These are phyloP conservation scores for Sapayoa aenigma DNA, from an alignment of 2,113 vertebrate genomes.

Conservation along the genomic window DNA sequence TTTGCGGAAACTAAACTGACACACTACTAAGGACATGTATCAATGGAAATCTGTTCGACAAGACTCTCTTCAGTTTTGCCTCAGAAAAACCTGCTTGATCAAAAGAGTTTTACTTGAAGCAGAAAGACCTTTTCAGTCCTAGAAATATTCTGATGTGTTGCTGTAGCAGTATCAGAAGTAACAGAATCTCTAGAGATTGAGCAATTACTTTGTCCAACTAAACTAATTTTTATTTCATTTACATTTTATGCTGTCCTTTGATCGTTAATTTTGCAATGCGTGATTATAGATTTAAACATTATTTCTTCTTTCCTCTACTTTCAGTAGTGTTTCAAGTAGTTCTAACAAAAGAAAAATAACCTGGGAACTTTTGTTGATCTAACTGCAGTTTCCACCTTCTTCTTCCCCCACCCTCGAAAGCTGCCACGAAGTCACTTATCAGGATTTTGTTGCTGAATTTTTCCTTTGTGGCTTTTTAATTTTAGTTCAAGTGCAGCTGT, in stretches of 20 bases:
- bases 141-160: neutral
- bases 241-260: neutral
- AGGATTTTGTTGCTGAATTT: neutral
- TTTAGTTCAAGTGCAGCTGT: slow-evolving; percentile 48
- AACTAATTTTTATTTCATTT: neutral
- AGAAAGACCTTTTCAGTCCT: neutral
- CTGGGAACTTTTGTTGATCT: neutral
- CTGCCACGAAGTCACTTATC: slow-evolving; percentile 46
- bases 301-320: neutral
- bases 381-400: neutral
- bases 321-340: neutral
- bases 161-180: neutral
- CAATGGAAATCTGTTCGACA: neutral
- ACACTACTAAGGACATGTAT: neutral
- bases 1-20: neutral
- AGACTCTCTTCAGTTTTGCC: neutral
- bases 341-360: neutral
- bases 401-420: neutral
- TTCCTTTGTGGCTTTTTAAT: slow-evolving; percentile 45
- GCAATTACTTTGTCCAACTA: neutral
- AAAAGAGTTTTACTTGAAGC: neutral
- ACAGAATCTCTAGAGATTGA: neutral
- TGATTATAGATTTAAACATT: neutral
- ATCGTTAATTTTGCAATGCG: neutral
- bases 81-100: neutral